These are phyloP conservation scores for Luperina testacea DNA, from an alignment of 2,888 invertebrate species.

Conservation along the genomic window DNA sequence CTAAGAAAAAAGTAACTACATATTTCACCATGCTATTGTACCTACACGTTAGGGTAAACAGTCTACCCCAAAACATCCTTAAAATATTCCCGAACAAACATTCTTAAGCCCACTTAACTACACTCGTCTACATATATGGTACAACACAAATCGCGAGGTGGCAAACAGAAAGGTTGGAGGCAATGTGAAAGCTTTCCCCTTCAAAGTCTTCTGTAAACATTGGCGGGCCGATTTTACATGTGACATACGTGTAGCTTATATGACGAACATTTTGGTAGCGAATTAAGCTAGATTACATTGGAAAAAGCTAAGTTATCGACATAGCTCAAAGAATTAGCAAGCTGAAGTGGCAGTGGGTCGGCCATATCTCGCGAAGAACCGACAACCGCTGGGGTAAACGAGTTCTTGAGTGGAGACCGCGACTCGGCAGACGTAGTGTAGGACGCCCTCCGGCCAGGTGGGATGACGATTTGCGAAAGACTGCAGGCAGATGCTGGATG, in stretches of 20 bases:
- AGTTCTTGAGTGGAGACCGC: too few relatives aligned
- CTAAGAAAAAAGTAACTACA: not conserved
- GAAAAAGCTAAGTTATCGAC: too few relatives aligned
- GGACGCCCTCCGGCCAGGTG: too few relatives aligned
- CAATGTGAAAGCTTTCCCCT: constrained; percentile 81
- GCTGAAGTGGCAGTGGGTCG: too few relatives aligned
- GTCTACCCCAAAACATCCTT: constrained; percentile 19
- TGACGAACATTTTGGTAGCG: constrained; percentile 11
- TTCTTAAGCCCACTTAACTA: constrained; percentile 48
- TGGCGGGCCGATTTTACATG: constrained; percentile 73
- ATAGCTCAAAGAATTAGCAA: too few relatives aligned
- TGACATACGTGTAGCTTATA: constrained; percentile 59
- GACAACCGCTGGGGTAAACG: too few relatives aligned
- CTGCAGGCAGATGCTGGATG: too few relatives aligned
- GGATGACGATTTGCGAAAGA: too few relatives aligned
- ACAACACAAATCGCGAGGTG: constrained; percentile 72
- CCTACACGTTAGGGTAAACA: not conserved
- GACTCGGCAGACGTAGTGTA: too few relatives aligned
- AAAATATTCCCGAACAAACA: constrained; percentile 58
- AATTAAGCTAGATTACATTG: not conserved
- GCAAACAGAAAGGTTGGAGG: constrained; percentile 80
- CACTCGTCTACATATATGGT: constrained; percentile 60
- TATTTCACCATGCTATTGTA: not conserved
- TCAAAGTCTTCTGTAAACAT: constrained; percentile 82
- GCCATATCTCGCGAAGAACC: too few relatives aligned